phyloP scores from a whole-genome alignment of 2,888 invertebrate species.

The Pandemis cinnamomeana region DNA sequence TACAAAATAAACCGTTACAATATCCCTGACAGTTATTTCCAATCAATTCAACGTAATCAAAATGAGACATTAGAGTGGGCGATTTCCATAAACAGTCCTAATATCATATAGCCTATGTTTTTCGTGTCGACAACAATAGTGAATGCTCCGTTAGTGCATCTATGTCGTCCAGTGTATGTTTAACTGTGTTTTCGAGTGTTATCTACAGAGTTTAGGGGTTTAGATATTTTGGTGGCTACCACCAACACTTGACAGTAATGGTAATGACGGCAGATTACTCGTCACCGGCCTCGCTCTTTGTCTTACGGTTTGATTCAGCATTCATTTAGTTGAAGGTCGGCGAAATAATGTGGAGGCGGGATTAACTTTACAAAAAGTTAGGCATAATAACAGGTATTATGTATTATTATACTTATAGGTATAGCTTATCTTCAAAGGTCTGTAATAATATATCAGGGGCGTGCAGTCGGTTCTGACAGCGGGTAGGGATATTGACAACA shows the following conservation, averaged over 20 bases:
- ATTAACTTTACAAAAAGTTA: conserved; percentile 42
- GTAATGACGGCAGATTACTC: conserved; percentile 42
- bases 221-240: conserved; percentile 13
- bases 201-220: not conserved
- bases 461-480: too few relatives aligned
- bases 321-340: conserved; percentile 46
- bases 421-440: not conserved
- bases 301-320: conserved; percentile 50
- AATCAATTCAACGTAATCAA: conserved; percentile 11
- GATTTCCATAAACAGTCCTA: conserved; percentile 18
- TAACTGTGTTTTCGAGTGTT: not conserved
- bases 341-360: conserved; percentile 45
- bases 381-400: conserved; percentile 30
- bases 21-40: conserved; percentile 26
- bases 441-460: too few relatives aligned
- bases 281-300: conserved; percentile 49
- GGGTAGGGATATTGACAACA: too few relatives aligned
- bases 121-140: conserved; percentile 20
- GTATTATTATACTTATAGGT: not conserved
- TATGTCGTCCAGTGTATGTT: conserved; percentile 10
- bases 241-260: conserved; percentile 43
- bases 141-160: conserved; percentile 32
- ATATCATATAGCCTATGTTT: conserved; percentile 24
- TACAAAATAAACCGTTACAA: not conserved
- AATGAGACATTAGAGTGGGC: conserved; percentile 25